Percentiles rank a stretch among this genome's conserved stretches.
phyloP scores from a whole-genome alignment of 1,140 invertebrate genomes.

The Drusus annulatus region DNA sequence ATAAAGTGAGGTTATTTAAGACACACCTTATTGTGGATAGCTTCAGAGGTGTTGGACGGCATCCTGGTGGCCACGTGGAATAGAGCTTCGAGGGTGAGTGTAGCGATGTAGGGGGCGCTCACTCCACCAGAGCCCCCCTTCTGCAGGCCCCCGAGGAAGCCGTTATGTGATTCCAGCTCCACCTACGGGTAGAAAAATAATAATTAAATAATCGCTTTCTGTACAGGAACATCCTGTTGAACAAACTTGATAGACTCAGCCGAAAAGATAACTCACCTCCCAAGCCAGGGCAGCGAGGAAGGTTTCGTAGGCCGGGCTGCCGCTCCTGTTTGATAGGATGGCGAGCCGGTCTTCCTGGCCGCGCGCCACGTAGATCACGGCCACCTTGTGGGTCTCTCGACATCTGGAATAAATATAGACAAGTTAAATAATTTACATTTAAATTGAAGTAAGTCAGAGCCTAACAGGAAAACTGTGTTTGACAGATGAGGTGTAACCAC shows the following conservation, averaged over 20 bases:
- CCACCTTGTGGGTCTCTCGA: slow-evolving; percentile 98
- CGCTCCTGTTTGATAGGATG: slow-evolving; percentile 83
- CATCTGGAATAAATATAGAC: slow-evolving; percentile 71
- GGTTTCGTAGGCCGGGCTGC: slow-evolving; percentile 93
- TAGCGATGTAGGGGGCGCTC: slow-evolving; percentile 97
- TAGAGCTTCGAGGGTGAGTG: slow-evolving; percentile 89
- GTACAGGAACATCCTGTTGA: no score
- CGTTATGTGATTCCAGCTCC: slow-evolving; percentile 94
- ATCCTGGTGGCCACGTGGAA: slow-evolving; percentile 99
- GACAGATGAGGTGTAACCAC: no score
- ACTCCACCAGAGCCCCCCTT: slow-evolving; percentile 92
- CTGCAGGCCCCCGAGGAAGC: slow-evolving; percentile 96
- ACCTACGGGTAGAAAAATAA: slow-evolving; percentile 72
- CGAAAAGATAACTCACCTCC: slow-evolving; percentile 78
- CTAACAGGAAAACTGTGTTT: no score
- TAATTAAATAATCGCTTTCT: no score
- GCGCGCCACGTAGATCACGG: slow-evolving; percentile 97
- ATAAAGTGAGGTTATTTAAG: no score
- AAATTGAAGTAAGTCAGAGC: no score
- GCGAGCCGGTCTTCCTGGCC: slow-evolving; percentile 98
- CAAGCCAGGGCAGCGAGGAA: slow-evolving; percentile 96
- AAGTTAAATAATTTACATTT: no score
- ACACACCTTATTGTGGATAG: slow-evolving; percentile 89
- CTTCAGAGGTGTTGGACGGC: slow-evolving; percentile 89
- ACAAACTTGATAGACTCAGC: no score